Evolutionary conservation across 2,888 invertebrate species (phyloP).

Genomic region (Allacma fusca): DNA sequence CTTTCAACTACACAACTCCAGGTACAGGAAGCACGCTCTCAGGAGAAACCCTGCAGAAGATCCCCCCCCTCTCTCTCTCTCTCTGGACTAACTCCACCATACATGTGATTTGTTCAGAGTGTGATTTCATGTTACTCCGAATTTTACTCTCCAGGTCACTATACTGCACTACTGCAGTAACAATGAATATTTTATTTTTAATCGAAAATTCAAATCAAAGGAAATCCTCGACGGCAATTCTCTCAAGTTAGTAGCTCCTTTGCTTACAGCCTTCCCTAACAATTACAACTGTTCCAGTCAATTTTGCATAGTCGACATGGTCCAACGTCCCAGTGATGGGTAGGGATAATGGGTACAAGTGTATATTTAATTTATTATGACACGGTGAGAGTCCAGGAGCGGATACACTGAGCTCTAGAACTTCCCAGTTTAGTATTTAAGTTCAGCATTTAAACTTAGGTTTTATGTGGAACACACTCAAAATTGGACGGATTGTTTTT

Average conservation of each 20-base stretch:
- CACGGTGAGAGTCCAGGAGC: no score
- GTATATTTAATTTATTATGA: no score
- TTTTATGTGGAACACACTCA: no score
- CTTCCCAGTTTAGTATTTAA: no score
- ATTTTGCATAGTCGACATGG: not conserved
- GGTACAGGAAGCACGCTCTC: not conserved
- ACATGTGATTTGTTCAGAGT: not conserved
- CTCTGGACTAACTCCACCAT: not conserved
- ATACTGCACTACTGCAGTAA: not conserved
- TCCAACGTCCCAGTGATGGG: no score
- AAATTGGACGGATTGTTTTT: no score
- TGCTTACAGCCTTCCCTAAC: not conserved
- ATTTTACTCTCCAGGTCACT: not conserved
- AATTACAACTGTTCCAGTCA: not conserved
- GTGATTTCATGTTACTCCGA: not conserved
- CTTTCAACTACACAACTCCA: constrained; percentile 10
- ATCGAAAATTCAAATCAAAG: not conserved
- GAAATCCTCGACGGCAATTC: not conserved
- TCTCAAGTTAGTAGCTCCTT: not conserved
- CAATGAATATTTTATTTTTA: constrained; percentile 24
- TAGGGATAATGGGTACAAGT: no score
- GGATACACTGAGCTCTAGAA: no score
- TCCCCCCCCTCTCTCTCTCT: no score
- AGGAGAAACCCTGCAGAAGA: not conserved
- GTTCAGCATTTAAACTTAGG: no score